Conservation (phyloP, 2,797 vertebrate species). For the Lates japonicus region DNA sequence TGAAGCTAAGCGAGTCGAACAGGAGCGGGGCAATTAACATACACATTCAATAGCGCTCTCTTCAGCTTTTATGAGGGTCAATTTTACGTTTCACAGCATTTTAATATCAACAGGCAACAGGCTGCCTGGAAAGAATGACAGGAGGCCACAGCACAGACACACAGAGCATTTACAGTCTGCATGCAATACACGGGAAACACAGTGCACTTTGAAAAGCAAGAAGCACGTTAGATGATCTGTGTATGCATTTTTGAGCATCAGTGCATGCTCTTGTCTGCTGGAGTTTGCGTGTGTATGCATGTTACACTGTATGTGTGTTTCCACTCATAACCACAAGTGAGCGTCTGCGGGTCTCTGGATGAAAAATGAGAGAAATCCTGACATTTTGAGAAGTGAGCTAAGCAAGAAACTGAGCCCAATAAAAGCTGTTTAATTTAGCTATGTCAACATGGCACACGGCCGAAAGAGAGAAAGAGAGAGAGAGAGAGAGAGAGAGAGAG, state of each 20-base stretch:
- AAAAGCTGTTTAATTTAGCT: conserved; percentile 86
- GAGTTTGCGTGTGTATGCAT: background rate
- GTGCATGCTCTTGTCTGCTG: background rate
- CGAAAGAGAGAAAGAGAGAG: conserved; percentile 40
- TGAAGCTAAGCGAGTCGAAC: conserved; percentile 57
- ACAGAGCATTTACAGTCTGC: conserved; percentile 22
- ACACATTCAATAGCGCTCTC: conserved; percentile 66
- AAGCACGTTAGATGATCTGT: background rate
- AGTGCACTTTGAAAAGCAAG: background rate
- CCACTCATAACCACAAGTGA: conserved; percentile 16
- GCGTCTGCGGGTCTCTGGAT: conserved; percentile 31
- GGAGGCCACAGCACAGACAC: conserved; percentile 12
- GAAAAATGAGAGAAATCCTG: conserved; percentile 67
- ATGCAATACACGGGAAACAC: background rate
- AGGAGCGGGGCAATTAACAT: conserved; percentile 70
- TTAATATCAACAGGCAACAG: conserved; percentile 62
- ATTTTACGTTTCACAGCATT: conserved; percentile 67
- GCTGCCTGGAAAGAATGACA: conserved; percentile 40
- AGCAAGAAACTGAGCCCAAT: conserved; percentile 78
- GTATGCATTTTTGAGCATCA: background rate
- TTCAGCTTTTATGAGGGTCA: conserved; percentile 68
- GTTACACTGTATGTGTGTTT: background rate
- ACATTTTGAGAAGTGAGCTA: conserved; percentile 70
- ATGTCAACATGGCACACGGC: conserved; percentile 81
- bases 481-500: too few relatives aligned